Evolutionary conservation across 92 coral and sea anemone genomes (phyloP).

Genomic region (Diadumene lineata): DNA sequence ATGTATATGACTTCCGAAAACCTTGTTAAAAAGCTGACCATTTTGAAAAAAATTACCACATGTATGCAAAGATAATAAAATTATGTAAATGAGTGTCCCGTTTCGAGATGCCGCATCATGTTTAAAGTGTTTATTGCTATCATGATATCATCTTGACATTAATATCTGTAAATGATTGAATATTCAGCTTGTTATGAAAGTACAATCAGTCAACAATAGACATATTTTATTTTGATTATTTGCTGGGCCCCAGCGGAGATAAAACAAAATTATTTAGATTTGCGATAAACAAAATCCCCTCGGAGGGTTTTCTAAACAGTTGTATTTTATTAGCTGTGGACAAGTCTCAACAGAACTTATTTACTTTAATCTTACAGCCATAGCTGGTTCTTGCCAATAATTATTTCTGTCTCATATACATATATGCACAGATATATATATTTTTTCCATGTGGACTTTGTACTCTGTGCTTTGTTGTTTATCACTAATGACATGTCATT

Average conservation of each 20-base stretch:
- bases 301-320: not conserved
- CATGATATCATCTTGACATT: not conserved
- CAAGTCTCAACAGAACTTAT: not conserved
- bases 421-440: not conserved
- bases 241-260: not conserved
- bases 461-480: not conserved
- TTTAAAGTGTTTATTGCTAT: not conserved
- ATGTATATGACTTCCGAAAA: too few species aligned
- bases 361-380: not conserved
- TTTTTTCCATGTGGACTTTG: slow-evolving; percentile 3
- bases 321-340: not conserved
- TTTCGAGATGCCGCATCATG: not conserved
- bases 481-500: not conserved
- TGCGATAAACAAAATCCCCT: not conserved
- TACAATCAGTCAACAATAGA: not conserved
- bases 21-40: too few species aligned
- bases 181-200: not conserved
- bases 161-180: not conserved
- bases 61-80: not conserved
- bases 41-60: not conserved
- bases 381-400: not conserved
- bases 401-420: not conserved
- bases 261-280: not conserved
- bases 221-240: not conserved
- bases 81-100: not conserved